Percentiles rank a stretch among this genome's conserved stretches.
Conservation (phyloP, 2,888 invertebrate species). For the Mythimna pallens region DNA sequence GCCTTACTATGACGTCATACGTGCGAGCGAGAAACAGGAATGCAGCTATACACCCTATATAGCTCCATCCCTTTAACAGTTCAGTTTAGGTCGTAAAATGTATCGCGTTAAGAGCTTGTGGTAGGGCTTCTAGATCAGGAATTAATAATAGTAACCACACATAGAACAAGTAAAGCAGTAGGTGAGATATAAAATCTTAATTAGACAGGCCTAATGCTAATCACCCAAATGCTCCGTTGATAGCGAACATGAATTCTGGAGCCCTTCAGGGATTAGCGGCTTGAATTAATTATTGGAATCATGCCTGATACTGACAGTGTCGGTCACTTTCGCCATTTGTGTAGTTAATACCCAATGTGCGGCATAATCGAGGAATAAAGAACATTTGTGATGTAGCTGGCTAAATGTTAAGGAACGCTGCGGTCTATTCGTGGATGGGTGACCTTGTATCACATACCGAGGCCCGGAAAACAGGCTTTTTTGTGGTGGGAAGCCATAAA, state of each 20-base stretch:
- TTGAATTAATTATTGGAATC: slow-evolving; percentile 26
- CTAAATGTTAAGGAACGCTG: neutral
- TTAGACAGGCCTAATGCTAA: slow-evolving; percentile 10
- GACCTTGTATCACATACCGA: too few relatives aligned
- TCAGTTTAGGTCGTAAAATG: too few relatives aligned
- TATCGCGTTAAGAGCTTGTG: too few relatives aligned
- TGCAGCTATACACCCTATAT: too few relatives aligned
- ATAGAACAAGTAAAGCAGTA: neutral
- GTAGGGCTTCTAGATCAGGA: too few relatives aligned
- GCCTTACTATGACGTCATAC: too few relatives aligned
- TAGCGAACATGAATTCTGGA: slow-evolving; percentile 31
- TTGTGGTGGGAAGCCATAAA: too few relatives aligned
- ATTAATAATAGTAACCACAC: neutral
- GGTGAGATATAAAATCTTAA: slow-evolving; percentile 7
- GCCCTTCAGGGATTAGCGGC: slow-evolving; percentile 7
- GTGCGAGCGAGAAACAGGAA: too few relatives aligned
- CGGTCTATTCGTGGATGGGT: neutral
- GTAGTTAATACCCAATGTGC: neutral
- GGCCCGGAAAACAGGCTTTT: too few relatives aligned
- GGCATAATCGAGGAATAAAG: neutral
- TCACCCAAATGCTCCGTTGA: slow-evolving; percentile 26
- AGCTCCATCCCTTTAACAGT: too few relatives aligned
- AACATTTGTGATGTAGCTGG: neutral
- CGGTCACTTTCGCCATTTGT: neutral
- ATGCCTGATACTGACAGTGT: neutral